Base-by-base conservation (phyloP, 92 coral and sea anemone genomes). In the Palythoa grandis region DNA sequence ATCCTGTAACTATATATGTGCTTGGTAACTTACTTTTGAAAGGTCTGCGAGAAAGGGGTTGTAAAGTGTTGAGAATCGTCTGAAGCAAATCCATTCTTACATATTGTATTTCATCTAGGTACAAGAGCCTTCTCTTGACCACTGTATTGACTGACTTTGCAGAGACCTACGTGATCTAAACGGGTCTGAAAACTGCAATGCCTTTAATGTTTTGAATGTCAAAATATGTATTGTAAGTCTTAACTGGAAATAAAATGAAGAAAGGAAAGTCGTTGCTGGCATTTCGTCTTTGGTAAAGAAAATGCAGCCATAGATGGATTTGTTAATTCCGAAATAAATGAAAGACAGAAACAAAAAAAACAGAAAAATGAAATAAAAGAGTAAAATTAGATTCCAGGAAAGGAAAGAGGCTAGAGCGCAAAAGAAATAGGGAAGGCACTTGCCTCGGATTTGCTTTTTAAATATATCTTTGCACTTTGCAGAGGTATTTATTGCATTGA, bases 211-310 rank as follows among this genome's bases (percentile, higher is more conserved):
- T 25, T 69, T 7, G 24, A 69, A 37, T 37, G 19, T 69, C 47
- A 25, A 69, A 29, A 37, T 69, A 23, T 69, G 74, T 69, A 69
- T 29, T 29, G 48, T 69, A 69, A 67, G 74, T 15, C 74, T 25
- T 69, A 69, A 63, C 69, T 69, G 39, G 47, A 69, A 69, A 69
- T 69, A 69, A 69, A 69, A 17, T 25, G 70, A n/a, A 19, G 70
- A 69, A 29, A 69, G 25, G 6, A 19, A 63, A 63, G 25, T 1
- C 69, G 23, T 63, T 63, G 14, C 19, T 56, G 61, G 3, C 50
- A 43, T 43, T 43, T 43, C 50, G 9, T 43, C 50, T 43, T 43
- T 43, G 50, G 35, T 43, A 8, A 43, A 43, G 50, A 43, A 43
- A 8, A 43, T 43, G 50, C 7, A 43, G 50, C 35, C 0, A 29